These are phyloP conservation scores for Leptinotarsa rubiginosa DNA, from an alignment of 2,888 invertebrate species.

Conservation along the genomic window DNA sequence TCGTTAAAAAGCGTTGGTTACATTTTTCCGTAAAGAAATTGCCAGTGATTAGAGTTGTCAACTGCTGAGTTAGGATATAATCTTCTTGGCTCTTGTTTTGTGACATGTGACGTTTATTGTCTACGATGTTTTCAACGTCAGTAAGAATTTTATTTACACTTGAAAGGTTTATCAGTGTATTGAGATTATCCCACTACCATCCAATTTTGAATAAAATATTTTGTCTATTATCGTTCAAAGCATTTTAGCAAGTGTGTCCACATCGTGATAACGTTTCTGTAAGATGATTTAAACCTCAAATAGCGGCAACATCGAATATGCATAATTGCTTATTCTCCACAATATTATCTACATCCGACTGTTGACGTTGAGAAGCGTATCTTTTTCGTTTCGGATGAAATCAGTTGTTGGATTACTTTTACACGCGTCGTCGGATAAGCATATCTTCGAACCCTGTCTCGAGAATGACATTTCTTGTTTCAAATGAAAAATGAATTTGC, in stretches of 20 bases:
- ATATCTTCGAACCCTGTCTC: not conserved
- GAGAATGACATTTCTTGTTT: not conserved
- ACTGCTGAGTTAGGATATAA: no score
- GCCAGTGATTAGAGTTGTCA: no score
- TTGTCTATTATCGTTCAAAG: not conserved
- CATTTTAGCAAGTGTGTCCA: not conserved
- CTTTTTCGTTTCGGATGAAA: constrained; percentile 7
- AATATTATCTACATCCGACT: not conserved
- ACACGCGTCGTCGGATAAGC: not conserved
- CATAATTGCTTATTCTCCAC: not conserved
- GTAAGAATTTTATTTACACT: no score
- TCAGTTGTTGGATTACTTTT: not conserved
- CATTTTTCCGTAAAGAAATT: no score
- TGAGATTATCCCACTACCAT: no score
- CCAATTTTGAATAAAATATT: not conserved
- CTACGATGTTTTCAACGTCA: no score
- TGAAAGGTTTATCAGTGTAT: no score
- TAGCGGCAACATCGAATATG: not conserved
- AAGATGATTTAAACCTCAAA: not conserved
- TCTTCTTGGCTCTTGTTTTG: no score
- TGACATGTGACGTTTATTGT: no score
- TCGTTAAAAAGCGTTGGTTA: no score
- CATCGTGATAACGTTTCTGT: no score
- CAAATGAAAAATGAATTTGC: not conserved
- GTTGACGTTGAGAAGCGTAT: constrained; percentile 3